A percentile compares a stretch with the other conserved stretches of the same genome.
These are phyloP conservation scores for Gadus chalcogrammus DNA, from an alignment of 2,113 vertebrate genomes.

Conservation along the genomic window DNA sequence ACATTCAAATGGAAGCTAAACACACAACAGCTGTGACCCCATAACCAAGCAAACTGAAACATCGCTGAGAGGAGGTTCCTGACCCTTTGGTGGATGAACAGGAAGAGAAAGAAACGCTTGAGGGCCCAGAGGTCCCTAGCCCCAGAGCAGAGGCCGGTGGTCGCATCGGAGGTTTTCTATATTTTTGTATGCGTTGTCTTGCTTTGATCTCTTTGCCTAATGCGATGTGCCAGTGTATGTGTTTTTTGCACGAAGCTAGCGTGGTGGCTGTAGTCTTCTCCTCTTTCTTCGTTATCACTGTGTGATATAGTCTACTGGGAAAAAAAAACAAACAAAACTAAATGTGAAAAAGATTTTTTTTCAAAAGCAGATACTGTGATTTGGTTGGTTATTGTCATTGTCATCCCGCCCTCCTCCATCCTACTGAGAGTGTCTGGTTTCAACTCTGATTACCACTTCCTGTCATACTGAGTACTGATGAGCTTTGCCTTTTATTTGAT, in stretches of 20 bases:
- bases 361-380: conserved; percentile 70
- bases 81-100: conserved; percentile 27
- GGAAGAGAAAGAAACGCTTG: conserved; percentile 17
- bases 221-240: conserved; percentile 69
- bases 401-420: conserved; percentile 27
- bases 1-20: conserved; percentile 7
- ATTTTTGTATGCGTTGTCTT: conserved; percentile 77
- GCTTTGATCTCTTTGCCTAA: conserved; percentile 70
- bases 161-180: conserved; percentile 71
- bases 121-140: conserved; percentile 27
- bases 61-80: conserved; percentile 48
- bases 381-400: conserved; percentile 55
- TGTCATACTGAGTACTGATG: conserved; percentile 38
- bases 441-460: conserved; percentile 9
- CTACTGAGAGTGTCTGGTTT: neutral
- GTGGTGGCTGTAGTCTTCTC: conserved; percentile 72
- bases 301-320: conserved; percentile 74
- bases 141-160: conserved; percentile 28
- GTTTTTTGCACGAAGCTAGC: conserved; percentile 75
- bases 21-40: neutral
- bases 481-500: conserved; percentile 49
- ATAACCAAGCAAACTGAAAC: conserved; percentile 7
- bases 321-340: conserved; percentile 34
- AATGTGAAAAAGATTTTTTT: conserved; percentile 59
- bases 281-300: conserved; percentile 73